Evolutionary conservation across 2,888 invertebrate species (phyloP).

Genomic region (Macaria liturata): DNA sequence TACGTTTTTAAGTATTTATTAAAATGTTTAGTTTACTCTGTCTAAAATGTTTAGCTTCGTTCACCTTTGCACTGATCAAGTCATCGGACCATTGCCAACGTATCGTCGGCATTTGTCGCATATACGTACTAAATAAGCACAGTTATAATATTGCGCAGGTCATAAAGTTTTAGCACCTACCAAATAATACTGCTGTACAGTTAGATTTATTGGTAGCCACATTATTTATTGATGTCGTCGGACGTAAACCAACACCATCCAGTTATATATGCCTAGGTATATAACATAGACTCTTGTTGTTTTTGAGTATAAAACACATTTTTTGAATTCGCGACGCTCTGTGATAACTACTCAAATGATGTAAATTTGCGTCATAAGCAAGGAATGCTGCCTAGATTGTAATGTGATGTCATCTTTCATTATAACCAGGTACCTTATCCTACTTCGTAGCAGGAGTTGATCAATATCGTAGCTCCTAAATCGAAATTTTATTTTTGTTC

Average conservation of each 20-base stretch:
- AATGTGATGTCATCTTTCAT: constrained; percentile 47
- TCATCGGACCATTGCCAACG: too few species aligned
- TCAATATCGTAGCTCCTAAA: too few species aligned
- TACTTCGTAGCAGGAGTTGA: too few species aligned
- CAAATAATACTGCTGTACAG: constrained; percentile 3
- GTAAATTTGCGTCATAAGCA: constrained; percentile 39
- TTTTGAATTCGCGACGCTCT: constrained; percentile 30
- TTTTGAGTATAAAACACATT: constrained; percentile 33
- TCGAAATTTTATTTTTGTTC: too few species aligned
- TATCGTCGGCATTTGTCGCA: background rate
- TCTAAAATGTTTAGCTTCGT: too few species aligned
- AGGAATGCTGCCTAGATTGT: constrained; percentile 45
- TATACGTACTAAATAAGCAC: constrained; percentile 12
- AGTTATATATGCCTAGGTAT: background rate
- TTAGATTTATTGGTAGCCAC: constrained; percentile 21
- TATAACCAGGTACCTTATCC: too few species aligned
- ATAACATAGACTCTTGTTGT: constrained; percentile 23
- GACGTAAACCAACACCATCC: constrained; percentile 14
- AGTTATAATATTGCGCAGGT: constrained; percentile 16
- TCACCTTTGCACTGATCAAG: too few species aligned
- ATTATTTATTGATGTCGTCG: constrained; percentile 14
- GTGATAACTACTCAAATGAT: constrained; percentile 29
- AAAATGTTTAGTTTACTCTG: too few species aligned
- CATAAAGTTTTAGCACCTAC: constrained; percentile 15
- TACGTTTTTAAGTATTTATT: too few species aligned